A percentile compares a stretch with the other conserved stretches of the same genome.
Evolutionary conservation across 2,113 vertebrate genomes (phyloP).

Genomic region (Megaptera novaeangliae): DNA sequence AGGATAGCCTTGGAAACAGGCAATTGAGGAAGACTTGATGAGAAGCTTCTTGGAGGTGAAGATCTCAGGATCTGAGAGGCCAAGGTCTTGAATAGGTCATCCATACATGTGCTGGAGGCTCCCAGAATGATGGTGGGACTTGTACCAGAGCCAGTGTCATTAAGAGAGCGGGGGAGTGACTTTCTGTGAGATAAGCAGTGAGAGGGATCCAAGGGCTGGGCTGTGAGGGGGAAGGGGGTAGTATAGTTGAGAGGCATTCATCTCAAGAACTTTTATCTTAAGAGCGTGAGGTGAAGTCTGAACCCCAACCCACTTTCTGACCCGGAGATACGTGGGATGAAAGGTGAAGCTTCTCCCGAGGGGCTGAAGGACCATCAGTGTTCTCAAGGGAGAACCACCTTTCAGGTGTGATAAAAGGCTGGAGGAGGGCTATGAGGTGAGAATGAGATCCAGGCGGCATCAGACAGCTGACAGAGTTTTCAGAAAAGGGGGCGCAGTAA

Average conservation of each 20-base stretch:
- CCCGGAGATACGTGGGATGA: background rate
- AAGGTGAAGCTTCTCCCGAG: background rate
- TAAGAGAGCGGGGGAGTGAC: fast-evolving
- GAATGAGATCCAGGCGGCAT: background rate
- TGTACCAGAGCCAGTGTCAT: background rate
- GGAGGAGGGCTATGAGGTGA: background rate
- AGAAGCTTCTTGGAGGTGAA: background rate
- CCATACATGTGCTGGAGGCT: background rate
- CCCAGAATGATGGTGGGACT: background rate
- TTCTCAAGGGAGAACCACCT: background rate
- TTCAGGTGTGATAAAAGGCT: background rate
- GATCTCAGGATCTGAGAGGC: background rate
- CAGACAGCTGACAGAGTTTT: background rate
- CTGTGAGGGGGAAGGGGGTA: background rate
- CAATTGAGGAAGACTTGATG: background rate
- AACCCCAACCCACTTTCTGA: background rate
- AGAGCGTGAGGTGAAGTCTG: background rate
- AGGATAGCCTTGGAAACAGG: background rate
- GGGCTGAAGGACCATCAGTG: background rate
- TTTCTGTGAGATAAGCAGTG: background rate
- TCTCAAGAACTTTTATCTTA: background rate
- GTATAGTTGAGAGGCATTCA: background rate
- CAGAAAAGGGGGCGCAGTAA: background rate
- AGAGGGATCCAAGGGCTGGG: background rate
- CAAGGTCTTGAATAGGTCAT: background rate